Base-by-base conservation (phyloP, 2,797 vertebrate genomes). In the Alcedo atthis region DNA sequence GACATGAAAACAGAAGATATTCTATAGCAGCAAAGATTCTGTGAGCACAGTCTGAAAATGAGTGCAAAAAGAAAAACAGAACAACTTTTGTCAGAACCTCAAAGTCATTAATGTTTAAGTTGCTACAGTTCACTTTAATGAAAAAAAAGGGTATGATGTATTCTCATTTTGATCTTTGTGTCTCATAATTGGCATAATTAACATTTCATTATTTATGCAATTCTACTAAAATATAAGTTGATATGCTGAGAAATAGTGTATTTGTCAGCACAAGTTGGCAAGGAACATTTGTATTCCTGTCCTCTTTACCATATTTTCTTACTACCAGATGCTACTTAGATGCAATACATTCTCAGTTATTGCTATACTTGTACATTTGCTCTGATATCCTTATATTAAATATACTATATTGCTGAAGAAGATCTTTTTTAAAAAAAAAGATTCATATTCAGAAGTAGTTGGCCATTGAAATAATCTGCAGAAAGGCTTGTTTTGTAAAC, bases 371-470 rank as follows among this genome's bases (percentile, higher is more conserved):
- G 26, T 92, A 14, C 18, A 43, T 83, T 58, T 68, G 46, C 64
- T 83, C 66, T 33, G 17, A n/a, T 83, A 73, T 37, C 43, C 48
- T 71, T 83, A 5, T 8, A 57, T 45, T 45, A 69, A 91, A 57
- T 66, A 21, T 35, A 43, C 25, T 64, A n/a, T n/a, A n/a, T n/a
- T n/a, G n/a, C n/a, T n/a, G n/a, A n/a, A n/a, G n/a, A n/a, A n/a
- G n/a, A n/a, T n/a, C n/a, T n/a, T n/a, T n/a, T n/a, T n/a, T n/a
- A n/a, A 33, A 97, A 97, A 97, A 92, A 95, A 97, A 97, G 96
- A 98, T 98, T 98, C 98, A 98, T 98, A 96, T 97, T 94, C 94
- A 89, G 95, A 97, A 97, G 97, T 97, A 94, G 96, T 51, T 97
- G 96, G 94, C 94, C 97, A 95, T 97, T 96, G 97, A 98, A 98